phyloP scores from a whole-genome alignment of 2,888 invertebrate species.

The Parascotia fuliginaria region DNA sequence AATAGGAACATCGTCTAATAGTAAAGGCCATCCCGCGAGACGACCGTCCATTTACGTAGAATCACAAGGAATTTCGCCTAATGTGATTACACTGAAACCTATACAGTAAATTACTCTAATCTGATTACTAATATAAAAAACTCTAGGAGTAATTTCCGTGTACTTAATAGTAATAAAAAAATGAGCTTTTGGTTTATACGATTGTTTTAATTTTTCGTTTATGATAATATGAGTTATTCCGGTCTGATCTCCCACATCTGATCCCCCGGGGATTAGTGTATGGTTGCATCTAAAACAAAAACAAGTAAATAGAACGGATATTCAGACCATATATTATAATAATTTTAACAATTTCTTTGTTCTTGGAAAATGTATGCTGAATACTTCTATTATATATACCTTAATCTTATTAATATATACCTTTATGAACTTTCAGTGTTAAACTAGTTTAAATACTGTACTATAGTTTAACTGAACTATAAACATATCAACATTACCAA shows the following conservation, averaged over 20 bases:
- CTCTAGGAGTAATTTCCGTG: not conserved
- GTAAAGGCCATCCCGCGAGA: conserved; percentile 16
- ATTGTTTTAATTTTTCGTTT: no score
- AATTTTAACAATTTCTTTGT: conserved; percentile 21
- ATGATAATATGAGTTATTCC: no score
- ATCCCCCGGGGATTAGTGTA: no score
- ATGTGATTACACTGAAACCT: conserved; percentile 3
- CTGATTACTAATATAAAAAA: conserved; percentile 10
- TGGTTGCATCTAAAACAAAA: no score
- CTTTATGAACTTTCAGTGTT: not conserved
- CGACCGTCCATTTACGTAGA: conserved; percentile 14
- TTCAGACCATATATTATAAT: no score
- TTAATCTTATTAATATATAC: not conserved
- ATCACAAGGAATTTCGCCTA: conserved; percentile 18
- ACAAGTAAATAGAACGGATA: no score
- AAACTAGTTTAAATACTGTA: no score
- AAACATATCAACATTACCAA: no score
- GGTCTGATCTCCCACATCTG: no score
- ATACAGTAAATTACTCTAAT: not conserved
- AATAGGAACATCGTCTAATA: not conserved
- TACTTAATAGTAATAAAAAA: not conserved
- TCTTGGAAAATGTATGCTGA: conserved; percentile 7
- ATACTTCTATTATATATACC: conserved; percentile 3
- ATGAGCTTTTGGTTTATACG: conserved; percentile 5
- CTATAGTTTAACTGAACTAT: no score